Base-by-base conservation (phyloP, 2,888 invertebrate genomes). In the Aelia acuminata region DNA sequence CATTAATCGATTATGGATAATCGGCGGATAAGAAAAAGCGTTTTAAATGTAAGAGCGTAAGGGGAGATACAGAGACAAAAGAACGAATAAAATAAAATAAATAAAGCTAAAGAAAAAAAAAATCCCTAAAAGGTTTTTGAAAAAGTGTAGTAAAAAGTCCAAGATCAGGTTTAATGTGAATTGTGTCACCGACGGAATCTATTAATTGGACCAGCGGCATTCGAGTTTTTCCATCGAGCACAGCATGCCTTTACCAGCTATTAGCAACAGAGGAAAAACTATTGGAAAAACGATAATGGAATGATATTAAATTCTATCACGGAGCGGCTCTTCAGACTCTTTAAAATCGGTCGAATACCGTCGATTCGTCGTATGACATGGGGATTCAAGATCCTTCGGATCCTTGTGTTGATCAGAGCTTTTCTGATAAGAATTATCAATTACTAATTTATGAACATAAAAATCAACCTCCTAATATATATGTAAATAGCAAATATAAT, bases 301-400 rank as follows among this genome's bases (percentile, higher is more conserved):
- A 89, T 89, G 89, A 85, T 89, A 89, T 88, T 89, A 89, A 89
- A 89, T 89, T 89, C 89, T 89, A 88, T 89, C 89, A 89, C 89
- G 89, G 88, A 84, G 80, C 75, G 35, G 84, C 75, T 39, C 75
- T 39, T 39, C 75, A 22, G 10, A 35, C 75, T 39, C 75, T 75
- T 75, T 39, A 75, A 75, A 31, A 75, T 75, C 8, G 75, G 75
- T 39, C 8, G 75, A 35, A 75, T 75, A 39, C 75, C 75, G 35
- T 39, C 39, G 75, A 75, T 75, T 75, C 0, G 75, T 75, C 8
- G 75, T 39, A 75, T 39, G 75, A 5, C 57, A 53, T n/a, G 20
- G 20, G n/a, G n/a, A 10, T n/a, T 53, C n/a, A n/a, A n/a, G 53
- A n/a, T 53, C n/a, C n/a, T 53, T 8, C 1, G n/a, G n/a, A 53